Percentiles rank a stretch among this genome's conserved stretches.
Evolutionary conservation across 2,888 invertebrate genomes (phyloP).

Genomic region (Punctoribates punctum): DNA sequence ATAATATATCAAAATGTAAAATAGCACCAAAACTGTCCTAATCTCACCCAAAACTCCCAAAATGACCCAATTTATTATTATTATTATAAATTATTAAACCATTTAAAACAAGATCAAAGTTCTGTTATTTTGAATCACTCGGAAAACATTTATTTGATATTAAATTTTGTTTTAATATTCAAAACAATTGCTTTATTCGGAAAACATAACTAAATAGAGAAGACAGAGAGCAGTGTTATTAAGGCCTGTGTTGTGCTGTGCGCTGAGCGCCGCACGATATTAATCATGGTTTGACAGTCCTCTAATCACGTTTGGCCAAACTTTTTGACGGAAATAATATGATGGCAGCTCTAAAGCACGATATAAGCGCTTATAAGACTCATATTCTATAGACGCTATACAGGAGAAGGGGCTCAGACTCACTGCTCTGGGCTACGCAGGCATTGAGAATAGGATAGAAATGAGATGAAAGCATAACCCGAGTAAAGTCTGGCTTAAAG

Average conservation of each 20-base stretch:
- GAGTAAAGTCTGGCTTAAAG: neutral
- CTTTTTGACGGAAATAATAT: constrained; percentile 31
- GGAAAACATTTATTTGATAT: too few species aligned
- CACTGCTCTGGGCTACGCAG: neutral
- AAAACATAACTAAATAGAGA: too few species aligned
- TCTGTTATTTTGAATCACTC: too few species aligned
- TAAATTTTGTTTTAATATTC: too few species aligned
- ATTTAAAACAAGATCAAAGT: neutral
- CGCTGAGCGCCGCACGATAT: constrained; percentile 26
- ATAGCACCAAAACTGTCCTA: neutral
- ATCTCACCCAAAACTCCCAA: too few species aligned
- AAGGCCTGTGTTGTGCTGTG: neutral
- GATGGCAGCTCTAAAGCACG: constrained; percentile 1
- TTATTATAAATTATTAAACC: neutral
- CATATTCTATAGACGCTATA: neutral
- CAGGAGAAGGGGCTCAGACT: neutral
- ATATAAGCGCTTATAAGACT: neutral
- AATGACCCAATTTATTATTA: too few species aligned
- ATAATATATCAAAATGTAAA: constrained; percentile 25
- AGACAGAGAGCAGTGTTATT: neutral
- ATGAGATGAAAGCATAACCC: neutral
- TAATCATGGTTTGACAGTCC: constrained; percentile 42
- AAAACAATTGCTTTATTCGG: too few species aligned
- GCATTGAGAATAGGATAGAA: neutral
- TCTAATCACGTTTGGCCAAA: constrained; percentile 39